A percentile compares a stretch with the other conserved stretches of the same genome.
phyloP scores from a whole-genome alignment of 2,797 vertebrate species.

The Syndactyla subalaris region DNA sequence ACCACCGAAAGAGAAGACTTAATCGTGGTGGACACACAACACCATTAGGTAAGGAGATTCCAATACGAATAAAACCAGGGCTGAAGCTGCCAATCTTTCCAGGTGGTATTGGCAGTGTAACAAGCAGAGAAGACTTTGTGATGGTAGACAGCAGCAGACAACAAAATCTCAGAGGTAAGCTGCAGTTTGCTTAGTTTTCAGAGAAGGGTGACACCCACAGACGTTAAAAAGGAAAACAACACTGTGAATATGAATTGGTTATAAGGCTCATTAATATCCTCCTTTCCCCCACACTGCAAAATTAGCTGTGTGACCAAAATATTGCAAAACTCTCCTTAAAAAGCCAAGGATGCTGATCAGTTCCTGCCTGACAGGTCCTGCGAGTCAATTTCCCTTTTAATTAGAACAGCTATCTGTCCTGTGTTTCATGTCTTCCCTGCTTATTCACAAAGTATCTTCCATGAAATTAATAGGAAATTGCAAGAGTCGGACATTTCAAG shows the following conservation, averaged over 20 bases:
- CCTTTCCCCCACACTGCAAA: background rate
- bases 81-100: background rate
- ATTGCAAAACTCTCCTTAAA: background rate
- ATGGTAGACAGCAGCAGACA: background rate
- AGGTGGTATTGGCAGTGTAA: background rate
- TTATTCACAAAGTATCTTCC: background rate
- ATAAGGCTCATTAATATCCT: background rate
- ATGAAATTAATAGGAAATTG: background rate
- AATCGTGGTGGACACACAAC: fast-evolving
- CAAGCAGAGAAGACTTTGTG: background rate
- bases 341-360: background rate
- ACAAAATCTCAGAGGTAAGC: background rate
- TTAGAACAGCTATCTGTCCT: background rate
- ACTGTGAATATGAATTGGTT: background rate
- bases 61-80: background rate
- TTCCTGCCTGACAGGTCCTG: background rate
- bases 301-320: background rate
- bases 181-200: background rate
- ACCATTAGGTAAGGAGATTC: background rate
- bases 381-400: background rate
- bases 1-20: background rate
- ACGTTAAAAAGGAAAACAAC: background rate
- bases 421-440: background rate
- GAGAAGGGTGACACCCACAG: background rate
- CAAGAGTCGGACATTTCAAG: background rate